These are phyloP conservation scores for Sebastes cheni DNA, from an alignment of 2,797 vertebrate genomes.

Conservation along the genomic window DNA sequence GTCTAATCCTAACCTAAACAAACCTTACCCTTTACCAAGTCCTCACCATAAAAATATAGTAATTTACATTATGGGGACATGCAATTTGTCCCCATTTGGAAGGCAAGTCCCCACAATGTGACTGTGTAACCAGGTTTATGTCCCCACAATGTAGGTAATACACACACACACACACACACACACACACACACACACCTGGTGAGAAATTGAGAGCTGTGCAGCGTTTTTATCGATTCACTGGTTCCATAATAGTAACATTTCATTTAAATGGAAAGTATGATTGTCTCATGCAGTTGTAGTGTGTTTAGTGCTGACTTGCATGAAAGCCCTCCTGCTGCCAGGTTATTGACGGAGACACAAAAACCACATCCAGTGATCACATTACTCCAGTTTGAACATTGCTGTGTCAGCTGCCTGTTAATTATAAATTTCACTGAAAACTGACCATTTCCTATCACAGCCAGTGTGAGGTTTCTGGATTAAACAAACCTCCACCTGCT, in stretches of 20 bases:
- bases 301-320: slow-evolving; percentile 37
- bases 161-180: not conserved
- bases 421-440: slow-evolving; percentile 2
- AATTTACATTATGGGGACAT: too few relatives aligned
- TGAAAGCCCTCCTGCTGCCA: not conserved
- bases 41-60: too few relatives aligned
- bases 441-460: not conserved
- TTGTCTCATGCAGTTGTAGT: slow-evolving; percentile 29
- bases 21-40: not conserved
- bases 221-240: slow-evolving; percentile 40
- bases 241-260: slow-evolving; percentile 42
- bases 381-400: slow-evolving; percentile 21
- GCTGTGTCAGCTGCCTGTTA: slow-evolving; percentile 15
- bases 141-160: too few relatives aligned
- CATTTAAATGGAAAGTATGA: slow-evolving; percentile 42
- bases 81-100: too few relatives aligned
- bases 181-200: not conserved
- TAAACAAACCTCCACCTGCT: not conserved
- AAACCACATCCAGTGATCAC: slow-evolving; percentile 3
- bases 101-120: too few relatives aligned
- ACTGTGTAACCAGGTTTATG: too few relatives aligned
- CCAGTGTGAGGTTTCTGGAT: not conserved
- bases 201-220: slow-evolving; percentile 23
- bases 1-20: too few relatives aligned
- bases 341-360: not conserved